Percentiles rank a stretch among this genome's conserved stretches.
These are phyloP conservation scores for Rotaria socialis DNA, from an alignment of 2,888 invertebrate genomes.

Conservation along the genomic window DNA sequence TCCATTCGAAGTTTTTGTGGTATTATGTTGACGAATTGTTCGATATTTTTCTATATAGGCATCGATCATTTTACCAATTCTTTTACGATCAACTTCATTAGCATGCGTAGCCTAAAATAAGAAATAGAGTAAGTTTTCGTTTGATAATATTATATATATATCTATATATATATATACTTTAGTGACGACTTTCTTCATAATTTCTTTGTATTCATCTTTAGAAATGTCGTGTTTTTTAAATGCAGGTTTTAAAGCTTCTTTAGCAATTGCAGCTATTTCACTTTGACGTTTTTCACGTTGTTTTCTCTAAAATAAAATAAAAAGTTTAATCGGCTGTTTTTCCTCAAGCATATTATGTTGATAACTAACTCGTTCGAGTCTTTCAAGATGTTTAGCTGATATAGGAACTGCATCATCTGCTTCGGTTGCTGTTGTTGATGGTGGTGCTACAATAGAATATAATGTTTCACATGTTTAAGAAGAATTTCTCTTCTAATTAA, in stretches of 20 bases:
- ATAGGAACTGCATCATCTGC: not conserved
- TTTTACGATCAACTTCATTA: not conserved
- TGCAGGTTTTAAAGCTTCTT: constrained; percentile 16
- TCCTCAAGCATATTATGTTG: not conserved
- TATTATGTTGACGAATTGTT: no score
- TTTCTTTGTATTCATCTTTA: constrained; percentile 18
- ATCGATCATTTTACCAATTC: not conserved
- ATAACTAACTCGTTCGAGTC: not conserved
- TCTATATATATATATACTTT: not conserved
- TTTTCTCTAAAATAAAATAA: not conserved
- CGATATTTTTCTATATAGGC: not conserved
- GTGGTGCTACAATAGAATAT: not conserved
- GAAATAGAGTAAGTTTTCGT: no score
- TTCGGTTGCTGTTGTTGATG: not conserved
- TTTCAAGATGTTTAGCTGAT: constrained; percentile 9
- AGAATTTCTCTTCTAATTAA: no score
- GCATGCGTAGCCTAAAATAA: not conserved
- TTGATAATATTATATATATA: no score
- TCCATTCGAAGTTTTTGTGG: no score
- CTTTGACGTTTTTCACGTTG: not conserved
- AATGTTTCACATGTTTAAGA: no score
- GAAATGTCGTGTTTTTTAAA: not conserved
- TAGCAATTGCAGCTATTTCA: constrained; percentile 17
- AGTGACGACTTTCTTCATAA: not conserved
- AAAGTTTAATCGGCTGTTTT: no score